Evolutionary conservation across 2,113 vertebrate genomes (phyloP).

Genomic region (Apteryx mantelli): DNA sequence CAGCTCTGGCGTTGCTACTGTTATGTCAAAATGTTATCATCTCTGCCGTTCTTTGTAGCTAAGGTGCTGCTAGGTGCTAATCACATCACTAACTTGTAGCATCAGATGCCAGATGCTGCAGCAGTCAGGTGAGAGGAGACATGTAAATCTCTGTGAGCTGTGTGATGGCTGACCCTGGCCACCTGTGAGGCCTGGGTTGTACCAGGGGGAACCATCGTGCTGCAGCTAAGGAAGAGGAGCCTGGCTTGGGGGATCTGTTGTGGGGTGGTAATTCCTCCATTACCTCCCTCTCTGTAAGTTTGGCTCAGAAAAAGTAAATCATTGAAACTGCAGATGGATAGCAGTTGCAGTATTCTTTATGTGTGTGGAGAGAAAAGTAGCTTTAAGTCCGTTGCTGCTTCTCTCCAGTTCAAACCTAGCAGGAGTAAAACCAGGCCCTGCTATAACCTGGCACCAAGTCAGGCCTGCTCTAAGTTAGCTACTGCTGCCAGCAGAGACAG

Average conservation of each 20-base stretch:
- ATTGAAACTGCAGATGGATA: background rate
- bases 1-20: background rate
- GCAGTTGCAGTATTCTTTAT: background rate
- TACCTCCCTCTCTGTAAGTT: background rate
- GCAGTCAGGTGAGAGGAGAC: background rate
- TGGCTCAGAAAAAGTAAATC: background rate
- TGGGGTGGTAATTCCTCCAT: accelerated
- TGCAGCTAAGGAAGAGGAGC: background rate
- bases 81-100: background rate
- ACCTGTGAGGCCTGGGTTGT: background rate
- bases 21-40: background rate
- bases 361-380: background rate
- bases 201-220: accelerated
- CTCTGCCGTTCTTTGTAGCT: background rate
- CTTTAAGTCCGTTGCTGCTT: background rate
- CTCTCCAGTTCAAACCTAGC: background rate
- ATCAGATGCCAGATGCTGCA: background rate
- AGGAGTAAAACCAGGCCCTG: background rate
- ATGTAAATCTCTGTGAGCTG: background rate
- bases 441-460: background rate
- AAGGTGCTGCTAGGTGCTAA: background rate
- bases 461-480: background rate
- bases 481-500: background rate
- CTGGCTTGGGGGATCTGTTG: background rate
- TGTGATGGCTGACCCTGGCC: background rate